phyloP scores from a whole-genome alignment of 1,140 invertebrate genomes.

The Drosophila insularis region DNA sequence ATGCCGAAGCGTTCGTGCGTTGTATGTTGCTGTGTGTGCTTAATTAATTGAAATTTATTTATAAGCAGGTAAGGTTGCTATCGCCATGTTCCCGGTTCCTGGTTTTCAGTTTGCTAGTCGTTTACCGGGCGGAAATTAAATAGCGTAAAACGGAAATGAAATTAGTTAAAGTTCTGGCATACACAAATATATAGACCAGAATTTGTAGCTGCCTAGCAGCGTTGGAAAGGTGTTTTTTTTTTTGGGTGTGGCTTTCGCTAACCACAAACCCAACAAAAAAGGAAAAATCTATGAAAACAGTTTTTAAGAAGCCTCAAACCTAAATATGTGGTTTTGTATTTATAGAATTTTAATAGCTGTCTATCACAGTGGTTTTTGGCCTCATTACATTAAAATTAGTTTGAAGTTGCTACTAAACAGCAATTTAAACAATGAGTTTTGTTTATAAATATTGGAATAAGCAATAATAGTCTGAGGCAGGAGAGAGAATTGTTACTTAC shows the following conservation, averaged over 20 bases:
- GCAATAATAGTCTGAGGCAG: too few species aligned
- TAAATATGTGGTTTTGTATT: neutral
- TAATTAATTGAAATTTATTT: constrained; percentile 81
- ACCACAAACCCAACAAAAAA: neutral
- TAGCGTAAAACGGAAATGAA: constrained; percentile 73
- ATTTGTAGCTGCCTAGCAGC: neutral
- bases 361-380: neutral
- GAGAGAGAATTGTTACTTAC: too few species aligned
- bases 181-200: neutral
- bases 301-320: neutral
- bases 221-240: constrained; percentile 28
- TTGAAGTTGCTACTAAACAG: neutral
- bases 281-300: neutral
- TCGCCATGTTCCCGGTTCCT: neutral
- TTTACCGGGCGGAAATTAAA: constrained; percentile 66
- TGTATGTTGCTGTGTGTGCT: constrained; percentile 39
- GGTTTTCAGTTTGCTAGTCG: constrained; percentile 23
- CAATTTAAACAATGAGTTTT: too few species aligned
- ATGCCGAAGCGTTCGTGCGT: constrained; percentile 36
- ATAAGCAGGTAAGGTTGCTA: constrained; percentile 53
- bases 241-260: neutral
- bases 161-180: constrained; percentile 46
- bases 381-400: neutral
- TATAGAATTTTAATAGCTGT: neutral
- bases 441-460: too few species aligned